A percentile compares a stretch with the other conserved stretches of the same genome.
These are phyloP conservation scores for Drosophila pandora DNA, from an alignment of 1,140 invertebrate species.

Conservation along the genomic window DNA sequence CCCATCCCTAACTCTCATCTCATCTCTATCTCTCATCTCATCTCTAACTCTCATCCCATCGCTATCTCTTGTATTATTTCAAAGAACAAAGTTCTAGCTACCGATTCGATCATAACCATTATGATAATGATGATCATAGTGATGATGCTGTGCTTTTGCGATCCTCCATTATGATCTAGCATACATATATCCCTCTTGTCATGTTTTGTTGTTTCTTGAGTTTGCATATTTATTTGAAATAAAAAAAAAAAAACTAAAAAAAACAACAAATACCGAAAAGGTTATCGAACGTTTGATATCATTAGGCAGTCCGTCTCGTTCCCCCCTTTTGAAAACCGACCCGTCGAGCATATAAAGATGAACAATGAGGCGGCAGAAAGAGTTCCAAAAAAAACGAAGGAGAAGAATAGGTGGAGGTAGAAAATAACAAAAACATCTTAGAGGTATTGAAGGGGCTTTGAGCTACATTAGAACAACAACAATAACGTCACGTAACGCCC, in stretches of 20 bases:
- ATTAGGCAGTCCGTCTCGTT: slow-evolving; percentile 68
- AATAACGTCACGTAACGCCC: slow-evolving; percentile 67
- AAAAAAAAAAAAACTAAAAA: background rate
- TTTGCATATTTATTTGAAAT: slow-evolving; percentile 65
- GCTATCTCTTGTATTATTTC: too few relatives aligned
- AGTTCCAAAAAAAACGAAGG: slow-evolving; percentile 3
- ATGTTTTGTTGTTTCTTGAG: slow-evolving; percentile 36
- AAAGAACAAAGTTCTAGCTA: slow-evolving; percentile 10
- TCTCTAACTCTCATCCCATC: background rate
- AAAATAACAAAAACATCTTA: slow-evolving; percentile 18
- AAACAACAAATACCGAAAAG: slow-evolving; percentile 67
- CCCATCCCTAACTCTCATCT: background rate
- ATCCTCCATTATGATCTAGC: slow-evolving; percentile 26
- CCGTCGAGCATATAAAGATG: slow-evolving; percentile 55
- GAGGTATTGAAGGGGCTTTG: slow-evolving; percentile 21
- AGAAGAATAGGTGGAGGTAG: slow-evolving; percentile 6
- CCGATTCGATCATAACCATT: slow-evolving; percentile 55
- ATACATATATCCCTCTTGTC: slow-evolving; percentile 22
- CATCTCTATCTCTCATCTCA: slow-evolving; percentile 5
- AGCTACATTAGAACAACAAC: slow-evolving; percentile 62
- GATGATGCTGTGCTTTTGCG: slow-evolving; percentile 67
- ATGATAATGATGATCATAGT: slow-evolving; percentile 46
- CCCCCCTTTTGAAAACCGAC: slow-evolving; percentile 5
- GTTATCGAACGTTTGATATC: slow-evolving; percentile 83
- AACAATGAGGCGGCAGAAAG: slow-evolving; percentile 76